Evolutionary conservation across 2,888 invertebrate genomes (phyloP), one percentile per base, ranked within the genome.

Genomic region (Neocrepidodera transversa): DNA sequence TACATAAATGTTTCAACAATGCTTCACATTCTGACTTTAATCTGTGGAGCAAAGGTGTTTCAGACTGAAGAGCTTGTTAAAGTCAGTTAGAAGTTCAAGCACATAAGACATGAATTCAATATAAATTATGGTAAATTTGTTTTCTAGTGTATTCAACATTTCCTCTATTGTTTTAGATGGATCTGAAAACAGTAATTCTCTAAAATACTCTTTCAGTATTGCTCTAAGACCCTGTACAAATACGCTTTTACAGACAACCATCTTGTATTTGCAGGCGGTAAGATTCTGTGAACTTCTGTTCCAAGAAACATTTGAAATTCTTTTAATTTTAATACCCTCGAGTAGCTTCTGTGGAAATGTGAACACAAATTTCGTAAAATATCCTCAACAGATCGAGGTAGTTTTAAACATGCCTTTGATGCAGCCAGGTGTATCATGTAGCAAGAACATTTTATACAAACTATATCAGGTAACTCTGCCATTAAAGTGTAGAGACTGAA

Each of bases 231-330:
- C 74, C n/a, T 60, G 63, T n/a, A n/a, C n/a, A n/a, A n/a, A n/a
- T n/a, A n/a, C n/a, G n/a, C n/a, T 64, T 76, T 70, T 16, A 65
- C 13, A 11, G 72, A 76, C 4, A 76, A 66, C 74, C 74, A 76
- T 36, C 73, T 55, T 23, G 74, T 75, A 18, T 26, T 26, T 3
- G 55, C 35, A 30, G 64, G 60, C 13, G 51, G 36, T 2, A 68
- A 18, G 11, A 69, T 76, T 69, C 72, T 71, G 45, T 75, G 72
- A 3, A 75, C 70, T 13, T 71, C 71, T 4, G 65, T 62, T 38
- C 71, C 10, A 61, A 74, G 74, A 58, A 75, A 73, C 32, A 60
- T 50, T 63, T 76, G 73, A 48, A 75, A 72, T 53, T 75, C 70
- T 58, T 62, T 58, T 17, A 74, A 68, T 57, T 66, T 67, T 32